Evolutionary conservation across 2,888 invertebrate genomes (phyloP).

Genomic region (Dysmachus trigonus): DNA sequence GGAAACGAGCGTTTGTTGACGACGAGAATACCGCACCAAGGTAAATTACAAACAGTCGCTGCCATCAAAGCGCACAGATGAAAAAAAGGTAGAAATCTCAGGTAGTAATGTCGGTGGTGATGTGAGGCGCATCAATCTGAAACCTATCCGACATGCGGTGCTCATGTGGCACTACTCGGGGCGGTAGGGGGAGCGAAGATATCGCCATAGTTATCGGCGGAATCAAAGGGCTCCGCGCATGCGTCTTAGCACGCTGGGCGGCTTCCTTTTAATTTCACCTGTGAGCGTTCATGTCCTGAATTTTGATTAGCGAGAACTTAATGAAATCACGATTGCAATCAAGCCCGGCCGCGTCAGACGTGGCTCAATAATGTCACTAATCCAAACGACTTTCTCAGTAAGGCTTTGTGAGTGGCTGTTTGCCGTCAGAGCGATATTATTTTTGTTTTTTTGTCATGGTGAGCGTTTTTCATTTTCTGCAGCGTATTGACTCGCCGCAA

Average conservation of each 20-base stretch:
- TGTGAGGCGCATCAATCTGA: constrained; percentile 3
- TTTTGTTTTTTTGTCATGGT: neutral
- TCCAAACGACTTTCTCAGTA: constrained; percentile 12
- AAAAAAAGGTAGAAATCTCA: neutral
- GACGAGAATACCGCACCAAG: neutral
- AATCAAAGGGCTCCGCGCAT: constrained; percentile 18
- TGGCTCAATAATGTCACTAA: constrained; percentile 23
- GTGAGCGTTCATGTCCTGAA: constrained; percentile 15
- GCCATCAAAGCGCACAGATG: neutral
- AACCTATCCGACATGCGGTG: neutral
- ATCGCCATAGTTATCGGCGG: neutral
- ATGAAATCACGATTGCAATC: constrained; percentile 17
- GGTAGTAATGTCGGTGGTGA: neutral
- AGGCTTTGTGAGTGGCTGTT: neutral
- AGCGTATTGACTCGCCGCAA: neutral
- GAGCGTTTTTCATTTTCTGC: neutral
- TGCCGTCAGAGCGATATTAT: neutral
- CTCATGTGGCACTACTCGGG: neutral
- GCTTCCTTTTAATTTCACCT: constrained; percentile 23
- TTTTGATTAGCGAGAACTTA: constrained; percentile 15
- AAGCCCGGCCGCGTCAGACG: neutral
- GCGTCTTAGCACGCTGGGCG: neutral
- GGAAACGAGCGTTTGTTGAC: neutral
- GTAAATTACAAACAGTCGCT: neutral
- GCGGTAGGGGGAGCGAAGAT: neutral